Evolutionary conservation across 2,113 vertebrate species (phyloP).

Genomic region (Lagenorhynchus albirostris): DNA sequence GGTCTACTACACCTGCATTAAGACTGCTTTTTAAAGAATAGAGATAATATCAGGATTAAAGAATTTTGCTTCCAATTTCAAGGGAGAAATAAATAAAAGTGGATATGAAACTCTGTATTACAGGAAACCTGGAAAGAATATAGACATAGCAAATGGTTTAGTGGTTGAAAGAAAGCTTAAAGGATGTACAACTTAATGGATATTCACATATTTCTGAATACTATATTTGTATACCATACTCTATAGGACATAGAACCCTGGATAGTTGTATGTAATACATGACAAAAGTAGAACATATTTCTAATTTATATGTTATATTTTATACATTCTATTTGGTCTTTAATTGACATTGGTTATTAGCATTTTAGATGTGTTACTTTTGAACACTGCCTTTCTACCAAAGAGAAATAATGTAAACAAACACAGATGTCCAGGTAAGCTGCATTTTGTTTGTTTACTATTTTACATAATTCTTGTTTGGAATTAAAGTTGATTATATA

Average conservation of each 20-base stretch:
- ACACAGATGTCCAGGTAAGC: background rate
- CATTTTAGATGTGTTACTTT: background rate
- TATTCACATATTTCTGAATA: background rate
- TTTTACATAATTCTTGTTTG: background rate
- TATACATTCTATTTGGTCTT: background rate
- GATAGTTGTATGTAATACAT: background rate
- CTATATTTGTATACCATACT: background rate
- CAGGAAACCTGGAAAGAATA: background rate
- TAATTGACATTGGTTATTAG: background rate
- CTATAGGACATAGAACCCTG: background rate
- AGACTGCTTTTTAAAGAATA: background rate
- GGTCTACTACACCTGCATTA: background rate
- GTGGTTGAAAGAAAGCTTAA: background rate
- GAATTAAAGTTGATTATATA: background rate
- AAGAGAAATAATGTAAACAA: background rate
- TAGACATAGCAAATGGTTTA: background rate
- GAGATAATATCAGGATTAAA: background rate
- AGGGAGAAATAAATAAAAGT: background rate
- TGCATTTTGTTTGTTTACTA: background rate
- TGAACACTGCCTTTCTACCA: background rate
- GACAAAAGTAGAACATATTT: background rate
- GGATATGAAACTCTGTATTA: background rate
- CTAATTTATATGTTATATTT: background rate
- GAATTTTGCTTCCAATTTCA: background rate
- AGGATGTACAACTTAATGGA: background rate